Base-by-base conservation (phyloP, 1,140 invertebrate species). In the Drosophila novamexicana region DNA sequence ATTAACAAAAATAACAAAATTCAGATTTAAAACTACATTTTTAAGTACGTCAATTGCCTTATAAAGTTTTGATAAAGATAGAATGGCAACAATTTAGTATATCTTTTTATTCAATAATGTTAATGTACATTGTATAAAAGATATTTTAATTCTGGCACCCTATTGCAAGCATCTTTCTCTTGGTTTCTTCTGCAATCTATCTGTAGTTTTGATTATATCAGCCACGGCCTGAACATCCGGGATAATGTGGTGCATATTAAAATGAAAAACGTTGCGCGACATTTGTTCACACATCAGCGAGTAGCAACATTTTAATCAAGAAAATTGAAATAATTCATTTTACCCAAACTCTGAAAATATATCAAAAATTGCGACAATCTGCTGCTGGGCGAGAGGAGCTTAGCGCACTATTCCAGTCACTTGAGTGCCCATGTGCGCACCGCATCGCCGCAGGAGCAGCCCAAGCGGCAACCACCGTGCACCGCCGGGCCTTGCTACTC, bases 341-440 rank as follows among this genome's bases (percentile, higher is more conserved):
- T 37, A 40, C 68, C 61, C 37, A 54, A 71, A 36, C 29, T 29
- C 8, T 39, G 9, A 18, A 29, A 8, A 45, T 49, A 36, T 37
- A 52, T 39, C 8, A 32, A 16, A 52, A 68, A 74, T 66, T 79
- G 81, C 77, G 70, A 85, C 77, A 85, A 85, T 85, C 77, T 85
- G 81, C 54, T 71, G 73, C 57, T 12, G 70, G 16, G 62, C 1
- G 22, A 36, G 56, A 62, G 72, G 64, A 83, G 72, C 67, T 45
- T 10, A 59, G 45, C 50, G 39, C 53, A 75, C 75, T 79, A 80
- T 86, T 89, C 62, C 69, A 85, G 73, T 47, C 80, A 89, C 83
- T 88, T 88, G 79, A 88, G 84, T 83, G 80, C 74, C 40, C 73
- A 89, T 76, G 58, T 70, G 82, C 83, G 77, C 66, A 89, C 77